Base-by-base conservation (phyloP, 2,888 invertebrate genomes). In the Sycophila texana region DNA sequence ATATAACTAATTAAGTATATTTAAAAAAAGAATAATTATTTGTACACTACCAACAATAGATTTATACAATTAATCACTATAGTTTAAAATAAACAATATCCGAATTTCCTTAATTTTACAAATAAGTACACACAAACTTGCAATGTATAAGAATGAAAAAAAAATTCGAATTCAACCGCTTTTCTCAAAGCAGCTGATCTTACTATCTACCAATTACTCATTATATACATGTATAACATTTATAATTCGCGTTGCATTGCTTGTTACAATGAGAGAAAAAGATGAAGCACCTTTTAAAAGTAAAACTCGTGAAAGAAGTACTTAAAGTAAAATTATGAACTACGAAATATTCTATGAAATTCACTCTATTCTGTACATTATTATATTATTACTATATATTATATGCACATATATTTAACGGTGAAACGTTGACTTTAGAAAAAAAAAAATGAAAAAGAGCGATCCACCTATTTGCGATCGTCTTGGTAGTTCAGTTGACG, bases 241-340 rank as follows among this genome's bases (percentile, higher is more conserved):
- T 65, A 30, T 61, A 22, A 2, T n/a, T 22, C 39, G 18, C 10
- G 57, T 7, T 14, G 51, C 47, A 22, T n/a, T 55, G 47, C 4
- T 51, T 74, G 26, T 79, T 22, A 58, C 26, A 55, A 74, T n/a
- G 26, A 22, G 57, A 68, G 55, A 66, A 61, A 22, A 4, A 39
- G 10, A 55, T 30, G 18, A 66, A 57, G 68, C 68, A 74, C 53
- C 3, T 61, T 61, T 47, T 73, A 73, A 39, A 26, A 20, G 26
- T 74, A 49, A 61, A 55, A 39, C 30, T 73, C 16, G 16, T 79
- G 58, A 68, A 70, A 39, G 39, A 39, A 79, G 73, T 79, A 79
- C 74, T 70, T 74, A 79, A 47, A 70, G 61, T 20, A 57, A 60
- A 39, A 60, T 72, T 60, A 67, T 13, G 60, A 60, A 60, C 39